Conservation (phyloP, 2,797 vertebrate species). For the Fratercula arctica region DNA sequence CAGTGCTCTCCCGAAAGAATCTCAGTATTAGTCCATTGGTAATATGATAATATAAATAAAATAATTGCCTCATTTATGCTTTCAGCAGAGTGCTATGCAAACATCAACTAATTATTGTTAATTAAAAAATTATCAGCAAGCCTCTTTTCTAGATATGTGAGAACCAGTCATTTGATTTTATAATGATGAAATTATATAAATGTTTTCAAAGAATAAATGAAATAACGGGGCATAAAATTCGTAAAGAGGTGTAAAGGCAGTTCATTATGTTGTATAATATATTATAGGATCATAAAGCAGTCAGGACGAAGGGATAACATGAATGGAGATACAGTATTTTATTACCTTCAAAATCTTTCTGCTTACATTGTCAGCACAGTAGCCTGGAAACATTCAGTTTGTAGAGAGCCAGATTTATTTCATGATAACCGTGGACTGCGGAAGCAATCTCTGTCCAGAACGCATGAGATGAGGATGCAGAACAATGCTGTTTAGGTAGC, state of each 20-base stretch:
- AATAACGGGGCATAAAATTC: not conserved
- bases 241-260: not conserved
- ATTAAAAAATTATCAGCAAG: not conserved
- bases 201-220: not conserved
- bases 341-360: not conserved
- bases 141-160: not conserved
- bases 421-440: not conserved
- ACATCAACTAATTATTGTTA: not conserved
- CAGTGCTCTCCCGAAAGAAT: not conserved
- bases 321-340: not conserved
- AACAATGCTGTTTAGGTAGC: not conserved
- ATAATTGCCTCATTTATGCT: not conserved
- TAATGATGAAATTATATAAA: not conserved
- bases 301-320: not conserved
- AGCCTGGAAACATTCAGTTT: not conserved
- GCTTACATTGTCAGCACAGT: not conserved
- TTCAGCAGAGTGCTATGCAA: not conserved
- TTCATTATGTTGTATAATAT: not conserved
- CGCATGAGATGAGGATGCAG: not conserved
- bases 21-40: not conserved
- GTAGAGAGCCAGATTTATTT: not conserved
- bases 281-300: not conserved
- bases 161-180: not conserved
- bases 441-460: not conserved
- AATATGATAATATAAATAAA: not conserved